Evolutionary conservation across 1,140 invertebrate genomes (phyloP).

Genomic region (Lasioglossum albipes): DNA sequence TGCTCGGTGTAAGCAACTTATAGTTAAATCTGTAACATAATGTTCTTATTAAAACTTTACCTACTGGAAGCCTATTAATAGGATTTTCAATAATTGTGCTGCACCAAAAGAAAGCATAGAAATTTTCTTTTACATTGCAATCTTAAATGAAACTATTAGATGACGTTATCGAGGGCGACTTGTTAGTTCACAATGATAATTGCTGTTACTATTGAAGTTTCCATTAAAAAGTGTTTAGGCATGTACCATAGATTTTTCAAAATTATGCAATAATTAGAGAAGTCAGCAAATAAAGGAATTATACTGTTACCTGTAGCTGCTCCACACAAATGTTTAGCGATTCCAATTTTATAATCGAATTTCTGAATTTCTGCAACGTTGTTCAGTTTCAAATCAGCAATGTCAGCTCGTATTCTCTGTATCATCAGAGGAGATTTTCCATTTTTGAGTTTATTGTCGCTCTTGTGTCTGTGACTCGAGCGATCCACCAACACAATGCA

Average conservation of each 20-base stretch:
- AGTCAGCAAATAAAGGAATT: background rate
- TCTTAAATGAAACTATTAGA: too few species aligned
- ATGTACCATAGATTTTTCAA: too few species aligned
- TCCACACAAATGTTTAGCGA: conserved; percentile 94
- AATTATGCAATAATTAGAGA: too few species aligned
- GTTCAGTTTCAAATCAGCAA: conserved; percentile 86
- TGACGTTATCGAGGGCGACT: too few species aligned
- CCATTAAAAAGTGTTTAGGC: too few species aligned
- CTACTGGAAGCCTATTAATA: too few species aligned
- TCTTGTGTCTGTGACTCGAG: conserved; percentile 89
- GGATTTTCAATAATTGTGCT: too few species aligned
- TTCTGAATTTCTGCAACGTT: conserved; percentile 80
- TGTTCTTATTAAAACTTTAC: background rate
- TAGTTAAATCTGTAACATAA: conserved; percentile 83
- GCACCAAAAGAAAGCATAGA: too few species aligned
- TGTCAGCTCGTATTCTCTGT: conserved; percentile 86
- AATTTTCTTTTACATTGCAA: too few species aligned
- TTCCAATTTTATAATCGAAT: conserved; percentile 82
- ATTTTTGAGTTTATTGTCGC: conserved; percentile 86
- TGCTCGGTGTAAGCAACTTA: conserved; percentile 83
- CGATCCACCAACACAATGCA: conserved; percentile 88
- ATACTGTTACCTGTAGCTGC: conserved; percentile 87
- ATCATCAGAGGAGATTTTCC: conserved; percentile 79
- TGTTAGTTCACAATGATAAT: too few species aligned
- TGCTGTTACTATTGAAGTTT: too few species aligned